Base-by-base conservation (phyloP, 2,888 invertebrate genomes). In the Aphodius granarius region DNA sequence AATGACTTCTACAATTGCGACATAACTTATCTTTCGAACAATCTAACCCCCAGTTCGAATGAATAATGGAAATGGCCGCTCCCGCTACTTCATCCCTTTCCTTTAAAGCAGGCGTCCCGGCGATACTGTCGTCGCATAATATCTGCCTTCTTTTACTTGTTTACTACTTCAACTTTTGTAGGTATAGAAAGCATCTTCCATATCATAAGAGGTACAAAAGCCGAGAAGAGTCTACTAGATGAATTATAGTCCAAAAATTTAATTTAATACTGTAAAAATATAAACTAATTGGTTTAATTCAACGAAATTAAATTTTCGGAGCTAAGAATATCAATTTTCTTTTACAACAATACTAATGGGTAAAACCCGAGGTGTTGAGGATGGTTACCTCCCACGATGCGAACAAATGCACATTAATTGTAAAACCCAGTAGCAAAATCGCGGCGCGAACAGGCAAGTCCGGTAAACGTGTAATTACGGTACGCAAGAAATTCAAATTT, bases 1-100 rank as follows among this genome's bases (percentile, higher is more conserved):
- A 85, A 85, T 83, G 85, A 85, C 85, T 85, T 83, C 81, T 84
- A 83, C 83, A 85, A 85, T 85, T 85, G 84, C 84, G 82, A 80
- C 82, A 83, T 85, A 84, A 85, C 83, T 84, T 85, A 85, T 85
- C 84, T 84, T 80, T 81, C 75, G 81, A 83, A 84, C 84, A 83
- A 84, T 85, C 83, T 85, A 83, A 83, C 82, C 84, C 80, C 65
- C 19, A 9, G 63, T 75, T 19, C 79, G 80, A 81, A 83, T 82
- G 84, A 84, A 84, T 83, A 83, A 82, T 83, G 82, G 80, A 82
- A 81, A 43, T 43, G 43, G 43, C 43, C 43, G 43, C 43, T 43
- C 43, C 13, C 6, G 43, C 43, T 43, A 77, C 80, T 82, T 81
- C 78, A 78, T 79, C 80, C 77, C 74, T 73, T 66, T 74, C 71